Evolutionary conservation across 2,797 vertebrate species (phyloP).

Genomic region (Cyprinodon diabolis): DNA sequence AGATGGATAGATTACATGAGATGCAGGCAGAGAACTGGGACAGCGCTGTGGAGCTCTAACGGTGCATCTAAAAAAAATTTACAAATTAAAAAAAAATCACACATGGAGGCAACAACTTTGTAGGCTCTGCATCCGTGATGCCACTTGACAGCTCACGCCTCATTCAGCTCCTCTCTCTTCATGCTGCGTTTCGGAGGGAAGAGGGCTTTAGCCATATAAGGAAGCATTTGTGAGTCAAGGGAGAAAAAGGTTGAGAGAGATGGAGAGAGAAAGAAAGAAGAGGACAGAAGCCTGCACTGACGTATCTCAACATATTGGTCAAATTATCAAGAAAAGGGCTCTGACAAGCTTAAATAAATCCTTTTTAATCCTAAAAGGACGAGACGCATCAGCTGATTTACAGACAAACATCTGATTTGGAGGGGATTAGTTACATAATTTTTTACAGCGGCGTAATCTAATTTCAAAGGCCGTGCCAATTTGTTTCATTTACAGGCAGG

Average conservation of each 20-base stretch:
- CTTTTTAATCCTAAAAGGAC: constrained; percentile 46
- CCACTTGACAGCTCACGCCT: constrained; percentile 42
- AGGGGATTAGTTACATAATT: constrained; percentile 21
- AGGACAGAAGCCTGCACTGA: constrained; percentile 37
- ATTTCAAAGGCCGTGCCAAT: constrained; percentile 9
- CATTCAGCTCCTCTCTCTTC: constrained; percentile 52
- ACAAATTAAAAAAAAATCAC: constrained; percentile 13
- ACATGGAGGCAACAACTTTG: constrained; percentile 5
- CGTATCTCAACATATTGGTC: constrained; percentile 37
- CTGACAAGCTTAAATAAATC: constrained; percentile 51
- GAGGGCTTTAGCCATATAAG: constrained; percentile 77
- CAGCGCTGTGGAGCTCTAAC: constrained; percentile 24
- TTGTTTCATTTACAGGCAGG: constrained; percentile 30
- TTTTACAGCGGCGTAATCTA: constrained; percentile 11
- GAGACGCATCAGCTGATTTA: constrained; percentile 29
- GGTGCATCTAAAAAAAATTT: constrained; percentile 29
- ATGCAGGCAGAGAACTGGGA: constrained; percentile 47
- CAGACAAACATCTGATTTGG: constrained; percentile 35
- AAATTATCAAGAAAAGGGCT: constrained; percentile 31
- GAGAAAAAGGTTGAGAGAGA: constrained; percentile 49
- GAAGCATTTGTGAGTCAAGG: constrained; percentile 61
- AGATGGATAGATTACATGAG: constrained; percentile 53
- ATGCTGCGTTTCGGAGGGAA: constrained; percentile 53
- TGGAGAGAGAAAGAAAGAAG: constrained; percentile 30
- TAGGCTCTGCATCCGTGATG: constrained; percentile 13